Evolutionary conservation across 2,113 vertebrate genomes (phyloP), one percentile per base, ranked within the genome.

Genomic region (Channa maculata): DNA sequence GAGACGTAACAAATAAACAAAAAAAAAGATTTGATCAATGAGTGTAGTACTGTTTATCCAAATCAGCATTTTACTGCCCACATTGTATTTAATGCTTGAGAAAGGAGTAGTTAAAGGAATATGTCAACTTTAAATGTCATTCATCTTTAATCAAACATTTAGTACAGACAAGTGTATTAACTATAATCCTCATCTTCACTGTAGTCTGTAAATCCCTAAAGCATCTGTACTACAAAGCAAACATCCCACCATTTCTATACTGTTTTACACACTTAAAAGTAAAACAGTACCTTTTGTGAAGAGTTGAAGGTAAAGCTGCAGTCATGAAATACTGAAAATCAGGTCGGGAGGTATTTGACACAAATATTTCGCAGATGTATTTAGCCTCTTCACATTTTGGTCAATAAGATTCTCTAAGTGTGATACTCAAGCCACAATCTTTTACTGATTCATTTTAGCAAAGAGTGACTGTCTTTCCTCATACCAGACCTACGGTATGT

Each of bases 211-310:
- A 24, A 24, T 24, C 49, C 39, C 68, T 5, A 37, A 14, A 3
- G 53, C 78, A 53, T 52, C 38, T 76, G 72, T 78, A 59, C 52
- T 67, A 66, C 50, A 57, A 82, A 78, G 67, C 54, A 86, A 77
- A 83, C 71, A 85, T 63, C 34, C 44, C 44, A 52, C 70, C 12
- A n/a, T 79, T 69, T 71, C 48, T 12, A 58, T 77, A 65, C 54
- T 58, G 65, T 83, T 81, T 74, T 71, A 65, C 45, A 85, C 65
- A 85, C 68, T 76, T 77, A 71, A 43, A 38, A 24, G 24, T 24
- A 24, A 55, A 68, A 44, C 36, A 9, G 45, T 59, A 10, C 41
- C 57, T 76, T 63, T 82, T 86, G 63, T 50, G 65, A 46, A 55
- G 74, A 73, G 65, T 72, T 36, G 46, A 36, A 55, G 51, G 50